Evolutionary conservation across 2,113 vertebrate species (phyloP).

Genomic region (Otocyon megalotis): DNA sequence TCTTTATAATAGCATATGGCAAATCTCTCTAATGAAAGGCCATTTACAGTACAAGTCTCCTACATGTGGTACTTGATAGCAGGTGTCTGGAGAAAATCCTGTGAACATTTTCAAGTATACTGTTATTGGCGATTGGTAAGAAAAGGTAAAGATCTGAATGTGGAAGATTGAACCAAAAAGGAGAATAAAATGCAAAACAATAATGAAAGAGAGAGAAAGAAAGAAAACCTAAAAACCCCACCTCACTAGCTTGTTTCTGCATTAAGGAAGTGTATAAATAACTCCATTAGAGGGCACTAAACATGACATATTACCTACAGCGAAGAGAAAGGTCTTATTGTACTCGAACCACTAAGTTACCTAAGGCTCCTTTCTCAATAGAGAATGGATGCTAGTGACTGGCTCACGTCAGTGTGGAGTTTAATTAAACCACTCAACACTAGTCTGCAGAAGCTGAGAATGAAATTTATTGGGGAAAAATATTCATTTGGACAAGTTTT

Average conservation of each 20-base stretch:
- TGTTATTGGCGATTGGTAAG: conserved; percentile 49
- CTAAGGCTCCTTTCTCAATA: conserved; percentile 68
- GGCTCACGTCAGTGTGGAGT: conserved; percentile 65
- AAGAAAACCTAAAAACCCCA: not conserved
- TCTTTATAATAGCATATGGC: conserved; percentile 69
- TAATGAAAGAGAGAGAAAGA: conserved; percentile 49
- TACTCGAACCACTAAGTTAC: conserved; percentile 56
- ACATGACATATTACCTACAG: conserved; percentile 46
- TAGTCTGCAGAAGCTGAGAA: conserved; percentile 61
- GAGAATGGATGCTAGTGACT: conserved; percentile 52
- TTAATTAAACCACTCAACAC: conserved; percentile 68
- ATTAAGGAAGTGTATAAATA: conserved; percentile 45
- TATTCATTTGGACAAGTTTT: conserved; percentile 63
- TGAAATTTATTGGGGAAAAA: conserved; percentile 71
- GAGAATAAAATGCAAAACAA: conserved; percentile 61
- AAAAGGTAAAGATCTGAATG: conserved; percentile 55
- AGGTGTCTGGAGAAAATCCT: conserved; percentile 74
- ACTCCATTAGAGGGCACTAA: conserved; percentile 54
- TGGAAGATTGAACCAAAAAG: conserved; percentile 45
- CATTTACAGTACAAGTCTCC: conserved; percentile 40
- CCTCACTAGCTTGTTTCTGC: conserved; percentile 48
- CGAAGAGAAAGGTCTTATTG: conserved; percentile 71
- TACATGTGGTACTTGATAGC: conserved; percentile 49
- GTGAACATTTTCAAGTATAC: conserved; percentile 52
- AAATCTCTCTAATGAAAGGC: conserved; percentile 62